phyloP scores from a whole-genome alignment of 2,113 vertebrate genomes.

The Albula goreensis region DNA sequence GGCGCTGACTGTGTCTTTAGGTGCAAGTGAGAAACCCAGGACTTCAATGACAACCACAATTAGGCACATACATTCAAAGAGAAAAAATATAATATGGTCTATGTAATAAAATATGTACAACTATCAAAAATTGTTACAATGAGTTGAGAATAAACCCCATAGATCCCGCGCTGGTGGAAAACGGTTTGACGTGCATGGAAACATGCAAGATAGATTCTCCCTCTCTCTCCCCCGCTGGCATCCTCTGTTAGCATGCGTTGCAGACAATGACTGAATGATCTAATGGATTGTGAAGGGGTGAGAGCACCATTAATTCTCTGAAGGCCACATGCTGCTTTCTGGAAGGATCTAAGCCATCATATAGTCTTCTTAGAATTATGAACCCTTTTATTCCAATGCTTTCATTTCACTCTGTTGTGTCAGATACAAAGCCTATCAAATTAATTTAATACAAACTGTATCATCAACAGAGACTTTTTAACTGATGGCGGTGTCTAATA shows the following conservation, averaged over 20 bases:
- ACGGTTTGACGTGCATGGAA: not conserved
- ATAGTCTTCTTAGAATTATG: not conserved
- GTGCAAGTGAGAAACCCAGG: no score
- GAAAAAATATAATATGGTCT: not conserved
- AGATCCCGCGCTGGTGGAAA: slow-evolving; percentile 1
- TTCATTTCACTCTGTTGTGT: not conserved
- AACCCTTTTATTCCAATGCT: not conserved
- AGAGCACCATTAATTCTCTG: slow-evolving; percentile 18
- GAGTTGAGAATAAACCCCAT: not conserved
- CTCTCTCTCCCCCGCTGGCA: not conserved
- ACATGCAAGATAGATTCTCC: slow-evolving; percentile 12
- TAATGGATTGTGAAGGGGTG: slow-evolving; percentile 10
- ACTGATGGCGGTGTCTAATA: not conserved
- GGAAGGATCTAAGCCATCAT: not conserved
- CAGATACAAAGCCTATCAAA: slow-evolving; percentile 1
- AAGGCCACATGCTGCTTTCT: not conserved
- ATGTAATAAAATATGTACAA: not conserved
- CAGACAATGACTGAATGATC: slow-evolving; percentile 22
- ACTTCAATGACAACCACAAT: not conserved
- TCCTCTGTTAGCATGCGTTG: not conserved
- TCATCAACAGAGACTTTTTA: slow-evolving; percentile 29
- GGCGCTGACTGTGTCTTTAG: slow-evolving; percentile 35
- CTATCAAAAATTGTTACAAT: not conserved
- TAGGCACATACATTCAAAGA: not conserved
- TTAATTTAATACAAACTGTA: slow-evolving; percentile 25